These are phyloP conservation scores for Charaxes varanes DNA, from an alignment of 1,140 invertebrate genomes.

Conservation along the genomic window DNA sequence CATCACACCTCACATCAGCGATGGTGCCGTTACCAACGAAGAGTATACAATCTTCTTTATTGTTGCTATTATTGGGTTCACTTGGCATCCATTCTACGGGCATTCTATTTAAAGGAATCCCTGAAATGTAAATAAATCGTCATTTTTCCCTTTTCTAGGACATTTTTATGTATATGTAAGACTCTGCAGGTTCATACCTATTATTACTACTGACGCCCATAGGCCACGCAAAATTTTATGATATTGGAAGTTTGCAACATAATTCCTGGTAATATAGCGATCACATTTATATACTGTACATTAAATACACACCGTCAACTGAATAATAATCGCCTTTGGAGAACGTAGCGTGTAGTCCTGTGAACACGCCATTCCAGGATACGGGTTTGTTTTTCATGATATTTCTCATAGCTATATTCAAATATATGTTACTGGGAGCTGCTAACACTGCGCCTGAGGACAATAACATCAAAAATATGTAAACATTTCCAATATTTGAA, in stretches of 20 bases:
- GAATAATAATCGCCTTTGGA: slow-evolving; percentile 28
- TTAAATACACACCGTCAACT: slow-evolving; percentile 21
- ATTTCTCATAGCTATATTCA: slow-evolving; percentile 11
- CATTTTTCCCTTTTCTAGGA: too few species aligned
- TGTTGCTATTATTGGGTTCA: slow-evolving; percentile 30
- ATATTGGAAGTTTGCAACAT: too few species aligned
- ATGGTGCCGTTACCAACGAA: slow-evolving; percentile 19
- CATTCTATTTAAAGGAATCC: slow-evolving; percentile 22
- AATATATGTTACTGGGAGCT: slow-evolving; percentile 14
- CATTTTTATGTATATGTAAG: too few species aligned
- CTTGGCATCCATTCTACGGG: slow-evolving; percentile 11
- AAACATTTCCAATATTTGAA: too few species aligned
- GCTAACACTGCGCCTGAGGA: slow-evolving; percentile 23
- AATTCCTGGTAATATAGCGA: too few species aligned
- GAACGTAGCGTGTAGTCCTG: slow-evolving; percentile 24
- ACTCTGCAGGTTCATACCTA: too few species aligned
- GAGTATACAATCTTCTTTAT: slow-evolving; percentile 27
- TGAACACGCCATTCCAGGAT: slow-evolving; percentile 16
- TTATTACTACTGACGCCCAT: too few species aligned
- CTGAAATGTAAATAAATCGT: slow-evolving; percentile 16
- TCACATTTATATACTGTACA: too few species aligned
- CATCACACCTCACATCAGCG: slow-evolving; percentile 23
- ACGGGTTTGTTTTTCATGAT: slow-evolving; percentile 2
- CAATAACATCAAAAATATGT: too few species aligned
- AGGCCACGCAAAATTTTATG: too few species aligned